phyloP scores from a whole-genome alignment of 2,888 invertebrate species.

The Acrocyrtus sp. region DNA sequence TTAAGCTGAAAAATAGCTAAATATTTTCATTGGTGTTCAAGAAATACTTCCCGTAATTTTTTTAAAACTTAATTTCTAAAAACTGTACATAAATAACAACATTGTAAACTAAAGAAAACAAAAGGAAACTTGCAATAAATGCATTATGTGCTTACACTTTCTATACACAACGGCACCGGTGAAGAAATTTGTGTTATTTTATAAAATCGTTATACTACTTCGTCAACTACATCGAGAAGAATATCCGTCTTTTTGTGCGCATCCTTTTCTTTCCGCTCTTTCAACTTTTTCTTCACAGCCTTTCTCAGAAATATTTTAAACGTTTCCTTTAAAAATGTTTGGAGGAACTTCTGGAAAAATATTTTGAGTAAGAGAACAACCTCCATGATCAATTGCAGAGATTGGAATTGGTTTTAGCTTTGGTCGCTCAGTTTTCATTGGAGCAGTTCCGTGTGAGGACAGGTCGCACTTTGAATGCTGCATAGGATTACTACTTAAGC shows the following conservation, averaged over 20 bases:
- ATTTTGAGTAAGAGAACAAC: slow-evolving; percentile 43
- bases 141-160: too few species aligned
- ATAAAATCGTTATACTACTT: slow-evolving; percentile 10
- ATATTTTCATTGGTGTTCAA: too few species aligned
- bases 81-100: too few species aligned
- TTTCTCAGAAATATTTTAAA: slow-evolving; percentile 50
- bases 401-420: slow-evolving; percentile 5
- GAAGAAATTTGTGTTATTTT: too few species aligned
- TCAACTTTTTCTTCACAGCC: slow-evolving; percentile 46
- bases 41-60: too few species aligned
- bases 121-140: too few species aligned
- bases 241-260: slow-evolving; percentile 29
- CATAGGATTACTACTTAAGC: too few species aligned
- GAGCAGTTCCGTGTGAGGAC: neutral
- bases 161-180: neutral
- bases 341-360: slow-evolving; percentile 52
- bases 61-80: too few species aligned
- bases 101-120: too few species aligned
- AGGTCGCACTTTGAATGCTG: neutral
- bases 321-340: slow-evolving; percentile 52
- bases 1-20: too few species aligned
- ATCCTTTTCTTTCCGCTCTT: slow-evolving; percentile 22
- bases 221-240: slow-evolving; percentile 33
- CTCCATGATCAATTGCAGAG: slow-evolving; percentile 39
- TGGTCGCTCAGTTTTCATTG: neutral